Base-by-base conservation (phyloP, 1,140 invertebrate species). In the Leptestheria dahalacensis region DNA sequence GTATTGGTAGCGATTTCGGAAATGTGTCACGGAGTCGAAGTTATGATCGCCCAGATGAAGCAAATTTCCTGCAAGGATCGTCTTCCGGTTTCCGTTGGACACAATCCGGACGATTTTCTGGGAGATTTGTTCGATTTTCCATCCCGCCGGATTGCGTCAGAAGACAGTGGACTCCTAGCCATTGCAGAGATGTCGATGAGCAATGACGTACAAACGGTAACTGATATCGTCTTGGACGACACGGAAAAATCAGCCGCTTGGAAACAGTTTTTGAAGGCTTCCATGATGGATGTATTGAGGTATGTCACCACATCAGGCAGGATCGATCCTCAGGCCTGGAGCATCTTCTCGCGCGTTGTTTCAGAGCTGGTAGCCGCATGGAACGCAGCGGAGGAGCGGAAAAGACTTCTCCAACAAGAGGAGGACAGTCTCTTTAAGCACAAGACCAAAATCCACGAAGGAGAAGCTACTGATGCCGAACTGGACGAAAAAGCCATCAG, bases 381-480 rank as follows among this genome's bases (percentile, higher is more conserved):
- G 90, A 79, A 81, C 66, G 76, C 79, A 48, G 82, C 90, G 62
- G 79, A 89, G 66, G 77, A 81, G 56, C 77, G 81, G 49, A 78
- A 78, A 23, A 78, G 82, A 63, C 74, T 75, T 63, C 79, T 81
- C 63, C 79, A 85, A 62, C 75, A 77, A 33, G 84, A 89, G 65
- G 81, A 88, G 57, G 83, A 89, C 52, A 84, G 81, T 65, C 69
- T 95, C 59, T 87, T 82, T 28, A 90, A 85, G 75, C 80, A 69
- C 20, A 51, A 55, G 48, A 57, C 56, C 23, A 50, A 60, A 23
- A 28, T 47, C 11, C 55, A 62, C 15, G 48, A 58, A 29, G 58
- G 58, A 51, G 58, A 60, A 33, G 48, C 48, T 1, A 50, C 4
- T 23, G 58, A 60, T 10, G 58, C 47, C 10, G 58, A 52, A 26